These are phyloP conservation scores for Hyles lineata DNA, from an alignment of 2,888 invertebrate genomes.

Conservation along the genomic window DNA sequence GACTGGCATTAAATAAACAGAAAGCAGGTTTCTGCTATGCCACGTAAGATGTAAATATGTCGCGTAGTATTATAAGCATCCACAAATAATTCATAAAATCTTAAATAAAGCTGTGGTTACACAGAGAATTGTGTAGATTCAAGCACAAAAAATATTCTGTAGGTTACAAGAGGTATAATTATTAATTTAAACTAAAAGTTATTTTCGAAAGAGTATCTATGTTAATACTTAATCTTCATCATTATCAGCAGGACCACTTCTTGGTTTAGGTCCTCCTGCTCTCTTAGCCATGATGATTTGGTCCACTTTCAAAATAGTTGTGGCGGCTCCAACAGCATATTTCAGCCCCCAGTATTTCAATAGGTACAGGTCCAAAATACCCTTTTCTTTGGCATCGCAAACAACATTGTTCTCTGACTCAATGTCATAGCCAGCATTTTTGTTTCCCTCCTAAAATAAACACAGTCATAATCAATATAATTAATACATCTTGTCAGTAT, in stretches of 20 bases:
- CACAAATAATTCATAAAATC: neutral
- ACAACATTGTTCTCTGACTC: conserved; percentile 89
- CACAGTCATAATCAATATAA: neutral
- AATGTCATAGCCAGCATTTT: conserved; percentile 94
- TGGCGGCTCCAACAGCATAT: conserved; percentile 96
- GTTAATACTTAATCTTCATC: conserved; percentile 86
- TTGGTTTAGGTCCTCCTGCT: conserved; percentile 97
- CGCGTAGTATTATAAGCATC: neutral
- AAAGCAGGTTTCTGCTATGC: neutral
- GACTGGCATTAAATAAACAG: neutral
- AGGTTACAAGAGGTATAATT: neutral
- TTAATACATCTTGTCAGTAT: neutral
- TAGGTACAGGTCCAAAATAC: conserved; percentile 92
- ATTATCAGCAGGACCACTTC: conserved; percentile 87
- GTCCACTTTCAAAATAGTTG: conserved; percentile 96
- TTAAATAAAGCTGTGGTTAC: neutral
- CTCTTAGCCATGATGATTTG: conserved; percentile 99
- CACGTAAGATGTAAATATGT: neutral
- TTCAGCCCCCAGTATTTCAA: conserved; percentile 97
- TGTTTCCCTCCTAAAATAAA: conserved; percentile 88
- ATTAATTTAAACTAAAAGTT: conserved; percentile 23
- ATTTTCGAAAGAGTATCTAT: conserved; percentile 7
- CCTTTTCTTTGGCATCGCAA: conserved; percentile 90
- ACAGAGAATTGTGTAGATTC: conserved; percentile 1
- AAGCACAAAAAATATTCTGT: neutral